Conservation (phyloP, 2,113 vertebrate genomes). For the Ailuropoda melanoleuca region DNA sequence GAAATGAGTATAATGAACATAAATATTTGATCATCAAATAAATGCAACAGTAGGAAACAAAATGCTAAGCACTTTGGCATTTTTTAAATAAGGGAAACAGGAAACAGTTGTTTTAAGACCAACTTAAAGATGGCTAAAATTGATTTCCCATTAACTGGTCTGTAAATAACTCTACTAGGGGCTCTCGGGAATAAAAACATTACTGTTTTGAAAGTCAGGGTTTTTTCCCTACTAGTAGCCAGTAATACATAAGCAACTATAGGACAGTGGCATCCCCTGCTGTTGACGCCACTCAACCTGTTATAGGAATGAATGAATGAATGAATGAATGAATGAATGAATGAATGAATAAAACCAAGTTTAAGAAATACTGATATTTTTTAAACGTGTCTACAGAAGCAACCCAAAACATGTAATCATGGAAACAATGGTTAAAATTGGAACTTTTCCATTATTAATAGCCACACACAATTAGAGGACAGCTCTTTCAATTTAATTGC, state of each 20-base stretch:
- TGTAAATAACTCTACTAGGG: conserved; percentile 9
- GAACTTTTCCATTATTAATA: conserved; percentile 7
- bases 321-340: background rate
- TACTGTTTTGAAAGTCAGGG: background rate
- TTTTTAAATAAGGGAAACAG: conserved; percentile 56
- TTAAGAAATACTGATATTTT: background rate
- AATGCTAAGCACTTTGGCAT: conserved; percentile 12
- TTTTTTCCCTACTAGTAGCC: background rate
- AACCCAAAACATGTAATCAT: background rate
- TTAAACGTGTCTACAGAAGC: background rate
- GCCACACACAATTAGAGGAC: background rate
- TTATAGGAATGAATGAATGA: background rate
- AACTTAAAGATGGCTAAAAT: conserved; percentile 57
- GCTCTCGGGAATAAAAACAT: background rate
- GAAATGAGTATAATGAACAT: conserved; percentile 32
- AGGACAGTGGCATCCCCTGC: conserved; percentile 12
- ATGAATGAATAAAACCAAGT: background rate
- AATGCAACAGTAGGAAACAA: conserved; percentile 32
- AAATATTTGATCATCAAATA: conserved; percentile 34
- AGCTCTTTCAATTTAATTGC: conserved; percentile 22
- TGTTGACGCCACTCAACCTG: background rate
- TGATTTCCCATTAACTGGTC: conserved; percentile 52
- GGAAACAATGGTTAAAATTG: background rate
- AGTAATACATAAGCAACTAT: background rate
- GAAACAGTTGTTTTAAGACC: conserved; percentile 59